These are phyloP conservation scores for Acronicta alni DNA, from an alignment of 2,888 invertebrate genomes.

Conservation along the genomic window DNA sequence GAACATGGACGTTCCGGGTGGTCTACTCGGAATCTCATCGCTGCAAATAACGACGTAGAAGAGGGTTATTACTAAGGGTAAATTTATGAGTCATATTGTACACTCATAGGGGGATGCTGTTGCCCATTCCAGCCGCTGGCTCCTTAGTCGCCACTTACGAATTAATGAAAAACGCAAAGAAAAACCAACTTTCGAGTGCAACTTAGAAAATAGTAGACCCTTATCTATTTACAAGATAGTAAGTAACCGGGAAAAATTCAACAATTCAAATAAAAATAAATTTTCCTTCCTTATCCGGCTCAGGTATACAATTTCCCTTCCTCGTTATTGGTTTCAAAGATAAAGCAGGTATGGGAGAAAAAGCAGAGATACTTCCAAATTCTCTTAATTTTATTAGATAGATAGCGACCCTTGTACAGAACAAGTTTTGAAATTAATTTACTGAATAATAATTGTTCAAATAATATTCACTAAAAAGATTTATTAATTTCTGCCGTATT, in stretches of 20 bases:
- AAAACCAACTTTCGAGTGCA: background rate
- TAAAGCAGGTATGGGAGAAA: slow-evolving; percentile 42
- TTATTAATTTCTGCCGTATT: background rate
- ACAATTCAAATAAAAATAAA: no score
- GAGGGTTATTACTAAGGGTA: background rate
- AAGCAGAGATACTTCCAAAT: no score
- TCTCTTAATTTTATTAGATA: no score
- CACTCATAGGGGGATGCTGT: slow-evolving; percentile 4
- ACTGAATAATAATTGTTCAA: background rate
- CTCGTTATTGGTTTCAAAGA: slow-evolving; percentile 20
- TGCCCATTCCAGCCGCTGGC: background rate
- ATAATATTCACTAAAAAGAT: no score
- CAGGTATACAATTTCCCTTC: background rate
- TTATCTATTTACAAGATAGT: no score
- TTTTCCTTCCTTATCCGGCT: no score
- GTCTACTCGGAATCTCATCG: background rate
- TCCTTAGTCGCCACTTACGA: background rate
- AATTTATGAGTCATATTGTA: background rate
- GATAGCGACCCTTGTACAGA: no score
- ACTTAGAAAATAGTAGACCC: background rate
- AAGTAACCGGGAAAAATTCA: no score
- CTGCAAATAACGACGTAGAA: slow-evolving; percentile 27
- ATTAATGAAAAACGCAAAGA: background rate
- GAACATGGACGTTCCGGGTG: background rate
- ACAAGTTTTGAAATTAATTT: no score